Percentiles rank a stretch among this genome's conserved stretches.
These are phyloP conservation scores for Cyphomyrus discorhynchus DNA, from an alignment of 2,113 vertebrate genomes.

Conservation along the genomic window DNA sequence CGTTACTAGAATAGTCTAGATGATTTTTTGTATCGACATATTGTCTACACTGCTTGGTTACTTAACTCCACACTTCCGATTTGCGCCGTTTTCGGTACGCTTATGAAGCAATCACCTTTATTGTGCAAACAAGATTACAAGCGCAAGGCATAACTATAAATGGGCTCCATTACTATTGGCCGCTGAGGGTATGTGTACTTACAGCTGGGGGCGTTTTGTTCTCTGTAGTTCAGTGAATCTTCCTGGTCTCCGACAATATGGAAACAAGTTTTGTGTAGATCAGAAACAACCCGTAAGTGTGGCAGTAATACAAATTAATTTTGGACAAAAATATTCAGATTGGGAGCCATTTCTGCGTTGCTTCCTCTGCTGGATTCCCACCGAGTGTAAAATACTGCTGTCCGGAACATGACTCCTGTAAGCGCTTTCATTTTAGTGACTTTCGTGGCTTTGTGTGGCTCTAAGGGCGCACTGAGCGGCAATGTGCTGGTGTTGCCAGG, in stretches of 20 bases:
- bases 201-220: background rate
- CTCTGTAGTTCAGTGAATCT: background rate
- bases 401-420: background rate
- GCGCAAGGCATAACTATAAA: background rate
- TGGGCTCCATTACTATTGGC: background rate
- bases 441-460: background rate
- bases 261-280: background rate
- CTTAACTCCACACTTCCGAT: background rate
- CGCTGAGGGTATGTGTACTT: background rate
- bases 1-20: no score
- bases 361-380: background rate
- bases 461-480: slow-evolving; percentile 27
- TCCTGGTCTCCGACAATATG: background rate
- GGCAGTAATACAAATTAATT: background rate
- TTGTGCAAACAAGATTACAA: background rate
- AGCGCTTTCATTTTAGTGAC: background rate
- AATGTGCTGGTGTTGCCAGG: slow-evolving; percentile 67
- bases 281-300: background rate
- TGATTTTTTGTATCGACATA: background rate
- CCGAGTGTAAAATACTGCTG: background rate
- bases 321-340: background rate
- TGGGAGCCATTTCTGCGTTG: background rate
- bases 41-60: background rate
- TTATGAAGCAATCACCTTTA: background rate
- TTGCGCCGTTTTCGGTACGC: background rate